Base-by-base conservation (phyloP, 2,797 vertebrate species). In the Melanitta fusca region DNA sequence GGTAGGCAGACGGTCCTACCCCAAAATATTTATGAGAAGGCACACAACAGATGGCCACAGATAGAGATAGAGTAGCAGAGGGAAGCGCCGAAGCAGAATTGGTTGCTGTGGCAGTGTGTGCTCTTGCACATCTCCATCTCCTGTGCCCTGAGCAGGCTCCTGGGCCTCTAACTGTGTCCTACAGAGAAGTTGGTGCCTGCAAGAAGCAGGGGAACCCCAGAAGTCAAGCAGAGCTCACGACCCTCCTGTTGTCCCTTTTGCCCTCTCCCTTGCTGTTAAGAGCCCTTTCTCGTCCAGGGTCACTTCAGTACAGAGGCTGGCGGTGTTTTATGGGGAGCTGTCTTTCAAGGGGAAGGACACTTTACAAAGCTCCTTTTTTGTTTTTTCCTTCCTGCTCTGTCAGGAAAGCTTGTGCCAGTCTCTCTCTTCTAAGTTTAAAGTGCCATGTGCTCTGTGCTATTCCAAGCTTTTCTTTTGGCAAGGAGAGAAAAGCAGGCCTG, bases 381-480 rank as follows among this genome's bases (percentile, higher is more conserved):
- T 54, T 32, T n/a, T 62, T 64, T 10, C 11, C 12, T 65, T 88
- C 28, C 5, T 77, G 4, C 20, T 53, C 75, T 65, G 10, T 56
- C 32, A 30, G 11, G 30, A n/a, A 77, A 77, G 64, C 85, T 92
- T 47, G 20, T 86, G 66, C 62, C 73, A 85, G 66, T 60, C 62
- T 96, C 49, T 77, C 62, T 91, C 32, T 73, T 71, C 66, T 66
- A 43, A 92, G 72, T 62, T 89, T 70, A 5, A 88, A 85, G 75
- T 90, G 88, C 74, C 88, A 82, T 87, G 94, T 96, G 85, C 85
- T 94, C 80, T 58, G 43, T 85, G 68, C 78, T 92, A 38, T 91
- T 93, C 93, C 88, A 88, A 77, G 79, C 54, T 84, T 89, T 80
- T 36, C 62, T 90, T 92, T 66, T 93, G 91, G 89, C 91, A 92